phyloP scores from a whole-genome alignment of 2,797 vertebrate species.

The Spinibarbus caldwelli region DNA sequence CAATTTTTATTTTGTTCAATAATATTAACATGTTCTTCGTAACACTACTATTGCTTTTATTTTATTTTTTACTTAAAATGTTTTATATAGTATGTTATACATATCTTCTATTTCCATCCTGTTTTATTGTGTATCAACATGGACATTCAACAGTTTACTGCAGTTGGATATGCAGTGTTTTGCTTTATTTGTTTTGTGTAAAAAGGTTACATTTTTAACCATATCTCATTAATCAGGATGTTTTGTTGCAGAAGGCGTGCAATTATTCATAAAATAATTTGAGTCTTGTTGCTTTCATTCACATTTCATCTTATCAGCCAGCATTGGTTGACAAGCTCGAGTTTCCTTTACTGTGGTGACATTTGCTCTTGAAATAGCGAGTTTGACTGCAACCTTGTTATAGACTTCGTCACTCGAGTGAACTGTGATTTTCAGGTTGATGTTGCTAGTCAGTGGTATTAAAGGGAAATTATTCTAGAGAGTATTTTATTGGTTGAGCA shows the following conservation, averaged over 20 bases:
- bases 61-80: not conserved
- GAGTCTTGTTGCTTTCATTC: not conserved
- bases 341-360: not conserved
- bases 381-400: not conserved
- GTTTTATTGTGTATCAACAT: not conserved
- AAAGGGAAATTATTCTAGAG: not conserved
- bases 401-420: not conserved
- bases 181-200: not conserved
- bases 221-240: not conserved
- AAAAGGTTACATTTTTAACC: not conserved
- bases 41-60: not conserved
- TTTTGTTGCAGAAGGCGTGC: not conserved
- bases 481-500: not conserved
- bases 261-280: not conserved
- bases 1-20: not conserved
- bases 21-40: not conserved
- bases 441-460: not conserved
- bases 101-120: not conserved
- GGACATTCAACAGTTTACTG: not conserved
- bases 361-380: not conserved
- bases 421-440: not conserved
- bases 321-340: not conserved
- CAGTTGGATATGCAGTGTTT: conserved; percentile 3
- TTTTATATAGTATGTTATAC: not conserved
- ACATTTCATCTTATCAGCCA: not conserved